Base-by-base conservation (phyloP, 2,113 vertebrate genomes). In the Procapra przewalskii region DNA sequence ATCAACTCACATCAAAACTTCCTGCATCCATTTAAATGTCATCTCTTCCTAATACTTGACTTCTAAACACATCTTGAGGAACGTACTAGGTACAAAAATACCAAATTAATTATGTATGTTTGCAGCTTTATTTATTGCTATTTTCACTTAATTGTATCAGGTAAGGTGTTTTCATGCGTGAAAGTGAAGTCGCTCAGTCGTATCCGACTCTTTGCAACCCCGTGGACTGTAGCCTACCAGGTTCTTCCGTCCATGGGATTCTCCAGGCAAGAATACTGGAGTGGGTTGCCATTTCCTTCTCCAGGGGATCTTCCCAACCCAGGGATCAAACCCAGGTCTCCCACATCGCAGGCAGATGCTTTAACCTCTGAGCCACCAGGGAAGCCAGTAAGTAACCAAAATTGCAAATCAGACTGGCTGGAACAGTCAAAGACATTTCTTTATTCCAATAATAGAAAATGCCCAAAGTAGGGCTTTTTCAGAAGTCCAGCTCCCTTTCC, bases 251-350 rank as follows among this genome's bases (percentile, higher is more conserved):
- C 67, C 10, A 23, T 71, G 67, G 19, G 4, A 23, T 71, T 36
- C 67, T 71, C 9, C 67, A 71, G n/a, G 67, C n/a, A 71, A 36
- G 67, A 71, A 12, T 71, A 71, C 19, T 71, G n/a, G 19, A 71
- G 3, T 40, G 19, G 19, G 10, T 71, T 71, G 67, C n/a, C 19
- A 40, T 71, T 71, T 23, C n/a, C 67, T 40, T 71, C n/a, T 40
- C 67, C 19, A 12, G n/a, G 10, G 19, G 10, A 71, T 71, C n/a
- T 40, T 71, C n/a, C n/a, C 1, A 0, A 71, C n/a, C 19, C 19
- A 40, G n/a, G 19, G n/a, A 40, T 71, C 0, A 0, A 71, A 40
- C n/a, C n/a, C 1, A 0, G 67, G 10, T 40, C n/a, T 71, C n/a
- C 10, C 5, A 0, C n/a, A 23, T 71, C 40, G 19, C n/a, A 40